Evolutionary conservation across 2,888 invertebrate genomes (phyloP), one percentile per base, ranked within the genome.

Genomic region (Seira sanloemensis): DNA sequence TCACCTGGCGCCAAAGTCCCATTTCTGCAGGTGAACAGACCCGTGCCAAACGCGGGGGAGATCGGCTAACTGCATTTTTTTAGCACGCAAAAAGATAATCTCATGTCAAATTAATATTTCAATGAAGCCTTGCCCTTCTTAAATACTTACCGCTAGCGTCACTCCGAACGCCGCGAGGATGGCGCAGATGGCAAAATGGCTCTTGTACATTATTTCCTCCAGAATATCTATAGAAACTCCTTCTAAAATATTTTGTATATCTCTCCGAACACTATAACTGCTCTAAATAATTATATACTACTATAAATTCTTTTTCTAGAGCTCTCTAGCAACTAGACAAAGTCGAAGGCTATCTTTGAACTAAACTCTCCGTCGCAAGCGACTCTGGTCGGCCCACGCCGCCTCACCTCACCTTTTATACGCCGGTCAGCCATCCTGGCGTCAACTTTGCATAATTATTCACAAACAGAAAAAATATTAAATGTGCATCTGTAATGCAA

Each of bases 1-100:
- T 79, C 84, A 12, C 73, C 68, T 16, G 84, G 84, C 16, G 46
- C 73, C 23, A 84, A 46, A 7, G 27, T 75, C 24, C 80, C 84
- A 58, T 79, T 37, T 68, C 66, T 37, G 37, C 84, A 84, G 9
- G 72, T 46, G 24, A 84, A 84, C 4, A 84, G 12, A 27, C 74
- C 83, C n/a, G 25, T 69, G n/a, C 83, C 83, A 65, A 78, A 83
- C 2, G 58, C 7, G n/a, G 58, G n/a, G 5, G 58, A 18, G 37
- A 37, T 74, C 37, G 26, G 73, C 78, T 18, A 72, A 50, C 77
- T 82, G 58, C 19, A 66, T n/a, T n/a, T n/a, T n/a, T n/a, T n/a
- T n/a, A n/a, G n/a, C n/a, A n/a, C n/a, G n/a, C n/a, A n/a, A n/a
- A n/a, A n/a, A n/a, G n/a, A n/a, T n/a, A n/a, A n/a, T n/a, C n/a